These are phyloP conservation scores for Ridgeia piscesae DNA, from an alignment of 1,140 invertebrate genomes.

Conservation along the genomic window DNA sequence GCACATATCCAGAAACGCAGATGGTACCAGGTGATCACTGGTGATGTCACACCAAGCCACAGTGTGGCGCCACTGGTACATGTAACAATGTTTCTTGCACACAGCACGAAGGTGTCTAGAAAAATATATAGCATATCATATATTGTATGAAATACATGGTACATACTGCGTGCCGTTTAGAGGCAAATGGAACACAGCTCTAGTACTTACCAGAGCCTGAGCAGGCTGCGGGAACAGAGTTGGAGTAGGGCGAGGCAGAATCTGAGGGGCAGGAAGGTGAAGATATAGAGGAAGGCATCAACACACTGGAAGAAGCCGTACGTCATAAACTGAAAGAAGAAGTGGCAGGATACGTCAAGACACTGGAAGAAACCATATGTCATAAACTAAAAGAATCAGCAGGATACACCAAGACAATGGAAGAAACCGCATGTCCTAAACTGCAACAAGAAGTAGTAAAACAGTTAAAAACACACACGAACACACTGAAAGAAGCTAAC, in stretches of 20 bases:
- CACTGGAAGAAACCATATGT: slow-evolving; percentile 94
- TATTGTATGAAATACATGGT: no score
- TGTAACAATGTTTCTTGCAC: no score
- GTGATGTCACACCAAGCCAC: no score
- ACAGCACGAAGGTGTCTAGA: no score
- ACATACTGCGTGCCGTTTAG: no score
- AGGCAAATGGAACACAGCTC: no score
- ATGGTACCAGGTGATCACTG: no score
- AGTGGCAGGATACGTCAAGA: slow-evolving; percentile 82
- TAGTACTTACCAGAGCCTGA: slow-evolving; percentile 58
- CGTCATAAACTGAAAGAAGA: slow-evolving; percentile 73
- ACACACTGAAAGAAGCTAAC: slow-evolving; percentile 97
- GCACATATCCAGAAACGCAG: no score
- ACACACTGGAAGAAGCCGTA: slow-evolving; percentile 96
- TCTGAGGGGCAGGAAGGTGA: slow-evolving; percentile 93
- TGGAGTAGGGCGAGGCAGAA: slow-evolving; percentile 73
- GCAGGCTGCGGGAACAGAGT: slow-evolving; percentile 39
- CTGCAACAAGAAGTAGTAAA: not conserved
- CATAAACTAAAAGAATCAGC: slow-evolving; percentile 71
- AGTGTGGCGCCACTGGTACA: no score
- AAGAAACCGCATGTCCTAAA: no score
- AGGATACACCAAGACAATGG: slow-evolving; percentile 55
- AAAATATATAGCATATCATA: no score
- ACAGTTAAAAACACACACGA: no score
- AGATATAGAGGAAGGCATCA: slow-evolving; percentile 97